Evolutionary conservation across 2,797 vertebrate species (phyloP), one percentile per base, ranked within the genome.

Genomic region (Glossophaga mutica): DNA sequence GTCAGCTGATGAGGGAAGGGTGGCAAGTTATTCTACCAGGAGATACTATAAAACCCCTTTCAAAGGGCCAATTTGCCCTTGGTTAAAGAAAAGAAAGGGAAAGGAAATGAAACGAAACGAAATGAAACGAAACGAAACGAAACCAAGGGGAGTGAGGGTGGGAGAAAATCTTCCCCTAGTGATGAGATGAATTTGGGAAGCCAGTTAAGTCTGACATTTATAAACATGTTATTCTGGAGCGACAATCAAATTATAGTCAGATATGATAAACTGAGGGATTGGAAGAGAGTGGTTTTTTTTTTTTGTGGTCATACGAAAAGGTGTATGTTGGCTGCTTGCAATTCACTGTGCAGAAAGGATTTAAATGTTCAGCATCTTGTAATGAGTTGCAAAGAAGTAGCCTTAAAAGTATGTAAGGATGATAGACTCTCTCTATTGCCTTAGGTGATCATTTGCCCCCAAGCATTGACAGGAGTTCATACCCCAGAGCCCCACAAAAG

Each of bases 331-430:
- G 14, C 92, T n/a, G 19, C 44, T 70, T 94, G 71, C 83, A 89
- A 89, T 39, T 84, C 14, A 48, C 37, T 16, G 12, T 29, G 10
- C 34, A 78, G 42, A 44, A 39, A 70, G 6, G 50, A 88, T 74
- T 92, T 59, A 37, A 78, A 57, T 76, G 29, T 83, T 71, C n/a
- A 16, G 4, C 29, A 73, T 78, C n/a, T 74, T 86, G 73, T 81
- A 77, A 81, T n/a, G 42, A 74, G 52, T 39, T 55, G 10, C 32
- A 44, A 79, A 55, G 15, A 79, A 92, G 46, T 11, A 62, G 18
- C 76, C 55, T 82, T 81, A 32, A 93, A 88, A 26, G 65, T 16
- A 26, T 44, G 42, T 74, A 42, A 83, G 92, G 55, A 65, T 16
- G 21, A 71, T 37, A 42, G 48, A 50, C 16, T 74, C 39, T 32